A percentile compares a stretch with the other conserved stretches of the same genome.
Conservation (phyloP, 2,113 vertebrate genomes). For the Fukomys damarensis region DNA sequence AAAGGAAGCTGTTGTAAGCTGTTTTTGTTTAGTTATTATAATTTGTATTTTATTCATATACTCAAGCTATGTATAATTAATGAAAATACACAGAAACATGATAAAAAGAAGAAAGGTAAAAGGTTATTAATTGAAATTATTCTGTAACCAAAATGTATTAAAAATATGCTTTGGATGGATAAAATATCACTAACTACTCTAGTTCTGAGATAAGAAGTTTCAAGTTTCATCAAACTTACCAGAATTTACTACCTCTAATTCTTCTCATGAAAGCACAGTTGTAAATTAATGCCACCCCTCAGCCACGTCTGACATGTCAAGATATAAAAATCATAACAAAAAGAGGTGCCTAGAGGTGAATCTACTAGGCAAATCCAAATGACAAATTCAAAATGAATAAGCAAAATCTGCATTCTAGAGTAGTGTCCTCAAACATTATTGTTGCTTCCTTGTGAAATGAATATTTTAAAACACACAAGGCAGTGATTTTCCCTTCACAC, state of each 20-base stretch:
- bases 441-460: background rate
- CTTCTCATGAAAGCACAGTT: background rate
- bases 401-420: background rate
- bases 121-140: background rate
- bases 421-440: background rate
- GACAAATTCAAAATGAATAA: background rate
- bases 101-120: background rate
- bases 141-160: background rate
- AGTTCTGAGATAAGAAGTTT: background rate
- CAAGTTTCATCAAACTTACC: background rate
- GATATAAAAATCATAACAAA: background rate
- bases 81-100: background rate
- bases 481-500: background rate
- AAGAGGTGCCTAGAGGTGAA: background rate
- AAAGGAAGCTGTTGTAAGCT: constrained; percentile 1
- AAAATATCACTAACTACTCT: background rate
- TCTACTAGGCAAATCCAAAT: background rate
- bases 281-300: background rate
- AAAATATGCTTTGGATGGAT: background rate
- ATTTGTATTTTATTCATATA: constrained; percentile 10
- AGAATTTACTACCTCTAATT: background rate
- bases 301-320: background rate
- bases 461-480: background rate
- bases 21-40: background rate
- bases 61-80: background rate